phyloP scores from a whole-genome alignment of 2,888 invertebrate species.

The Stictocephala bisonia region DNA sequence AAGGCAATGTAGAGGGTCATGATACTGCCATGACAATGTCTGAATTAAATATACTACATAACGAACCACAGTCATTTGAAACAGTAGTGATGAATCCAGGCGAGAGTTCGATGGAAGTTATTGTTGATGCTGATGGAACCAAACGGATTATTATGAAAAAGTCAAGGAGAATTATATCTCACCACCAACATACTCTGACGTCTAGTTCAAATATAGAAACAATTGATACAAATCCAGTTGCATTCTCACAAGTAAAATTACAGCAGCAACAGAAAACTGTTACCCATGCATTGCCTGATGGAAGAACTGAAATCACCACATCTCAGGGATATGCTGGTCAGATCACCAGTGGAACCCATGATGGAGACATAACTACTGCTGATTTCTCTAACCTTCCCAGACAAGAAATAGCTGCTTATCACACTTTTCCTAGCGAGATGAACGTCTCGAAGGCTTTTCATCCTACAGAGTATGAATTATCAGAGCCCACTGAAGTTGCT shows the following conservation, averaged over 20 bases:
- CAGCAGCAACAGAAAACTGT: slow-evolving; percentile 74
- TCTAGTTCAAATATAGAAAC: slow-evolving; percentile 57
- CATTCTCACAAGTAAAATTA: slow-evolving; percentile 76
- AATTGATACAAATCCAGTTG: slow-evolving; percentile 64
- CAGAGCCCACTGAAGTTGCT: slow-evolving; percentile 62
- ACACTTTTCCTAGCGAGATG: slow-evolving; percentile 65
- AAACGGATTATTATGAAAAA: slow-evolving; percentile 83
- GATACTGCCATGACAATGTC: slow-evolving; percentile 67
- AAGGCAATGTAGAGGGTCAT: slow-evolving; percentile 66
- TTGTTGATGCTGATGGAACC: slow-evolving; percentile 84
- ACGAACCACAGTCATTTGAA: slow-evolving; percentile 81
- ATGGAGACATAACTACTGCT: slow-evolving; percentile 72
- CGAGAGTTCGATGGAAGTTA: slow-evolving; percentile 83
- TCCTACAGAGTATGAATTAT: slow-evolving; percentile 64
- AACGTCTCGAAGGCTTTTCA: slow-evolving; percentile 16
- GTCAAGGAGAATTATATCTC: slow-evolving; percentile 74
- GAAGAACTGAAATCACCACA: slow-evolving; percentile 72
- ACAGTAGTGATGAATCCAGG: slow-evolving; percentile 85
- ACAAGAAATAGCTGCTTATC: slow-evolving; percentile 69
- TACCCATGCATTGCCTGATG: slow-evolving; percentile 70
- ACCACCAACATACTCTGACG: slow-evolving; percentile 74
- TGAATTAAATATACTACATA: slow-evolving; percentile 78
- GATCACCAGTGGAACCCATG: slow-evolving; percentile 72
- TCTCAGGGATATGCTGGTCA: slow-evolving; percentile 74
- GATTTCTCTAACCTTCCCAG: slow-evolving; percentile 75